Evolutionary conservation across 2,113 vertebrate species (phyloP).

Genomic region (Vimba vimba): DNA sequence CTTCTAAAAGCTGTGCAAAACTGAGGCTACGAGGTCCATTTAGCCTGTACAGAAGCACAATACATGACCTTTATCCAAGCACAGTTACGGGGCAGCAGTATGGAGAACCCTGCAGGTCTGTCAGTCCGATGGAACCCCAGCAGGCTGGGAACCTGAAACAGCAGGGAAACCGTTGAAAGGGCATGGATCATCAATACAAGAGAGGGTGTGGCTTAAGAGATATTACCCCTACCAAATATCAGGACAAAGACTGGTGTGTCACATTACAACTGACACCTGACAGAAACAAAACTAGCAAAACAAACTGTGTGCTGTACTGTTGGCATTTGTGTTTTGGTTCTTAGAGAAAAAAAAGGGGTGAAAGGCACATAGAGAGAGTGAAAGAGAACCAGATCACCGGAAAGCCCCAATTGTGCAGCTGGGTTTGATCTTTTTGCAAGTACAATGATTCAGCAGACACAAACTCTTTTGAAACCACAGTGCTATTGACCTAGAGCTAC

Average conservation of each 20-base stretch:
- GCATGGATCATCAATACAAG: conserved; percentile 71
- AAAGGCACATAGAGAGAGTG: neutral
- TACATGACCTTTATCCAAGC: conserved; percentile 72
- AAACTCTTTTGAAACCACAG: conserved; percentile 53
- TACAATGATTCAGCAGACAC: conserved; percentile 68
- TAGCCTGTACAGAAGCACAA: conserved; percentile 58
- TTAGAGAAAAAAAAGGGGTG: neutral
- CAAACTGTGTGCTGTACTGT: conserved; percentile 7
- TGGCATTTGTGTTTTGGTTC: neutral
- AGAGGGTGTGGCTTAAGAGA: conserved; percentile 70
- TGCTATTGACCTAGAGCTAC: conserved; percentile 53
- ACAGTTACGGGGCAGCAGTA: conserved; percentile 67
- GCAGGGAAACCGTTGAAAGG: conserved; percentile 69
- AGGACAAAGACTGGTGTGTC: neutral
- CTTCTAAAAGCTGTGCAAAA: conserved; percentile 26
- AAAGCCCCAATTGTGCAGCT: conserved; percentile 55
- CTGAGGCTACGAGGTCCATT: conserved; percentile 19
- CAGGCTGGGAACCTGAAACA: conserved; percentile 70
- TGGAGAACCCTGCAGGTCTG: conserved; percentile 65
- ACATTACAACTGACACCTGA: neutral
- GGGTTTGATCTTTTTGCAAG: conserved; percentile 74
- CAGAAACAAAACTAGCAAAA: conserved; percentile 11
- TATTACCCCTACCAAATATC: conserved; percentile 53
- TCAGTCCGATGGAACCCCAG: conserved; percentile 65
- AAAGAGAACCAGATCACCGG: conserved; percentile 42